Evolutionary conservation across 2,113 vertebrate genomes (phyloP).

Genomic region (Nycticorax nycticorax): DNA sequence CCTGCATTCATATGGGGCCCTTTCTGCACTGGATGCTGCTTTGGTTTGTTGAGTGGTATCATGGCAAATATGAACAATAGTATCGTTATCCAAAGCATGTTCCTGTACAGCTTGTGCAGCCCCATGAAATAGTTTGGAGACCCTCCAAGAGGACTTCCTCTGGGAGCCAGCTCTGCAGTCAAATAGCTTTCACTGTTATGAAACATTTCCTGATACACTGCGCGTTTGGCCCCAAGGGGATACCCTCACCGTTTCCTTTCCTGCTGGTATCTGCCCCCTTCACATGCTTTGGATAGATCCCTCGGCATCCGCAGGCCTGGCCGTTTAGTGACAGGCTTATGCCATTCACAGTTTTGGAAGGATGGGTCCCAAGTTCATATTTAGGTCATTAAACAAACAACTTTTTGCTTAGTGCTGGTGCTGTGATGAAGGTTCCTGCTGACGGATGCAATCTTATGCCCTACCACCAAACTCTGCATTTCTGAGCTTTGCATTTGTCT

Average conservation of each 20-base stretch:
- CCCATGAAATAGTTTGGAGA: not conserved
- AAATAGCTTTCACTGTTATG: not conserved
- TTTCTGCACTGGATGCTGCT: not conserved
- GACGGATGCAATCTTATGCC: accelerated
- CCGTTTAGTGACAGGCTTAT: not conserved
- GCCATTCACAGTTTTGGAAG: not conserved
- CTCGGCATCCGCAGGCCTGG: not conserved
- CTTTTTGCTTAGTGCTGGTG: not conserved
- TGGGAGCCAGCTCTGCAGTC: not conserved
- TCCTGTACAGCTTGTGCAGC: not conserved
- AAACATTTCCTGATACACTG: not conserved
- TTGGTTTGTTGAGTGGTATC: not conserved
- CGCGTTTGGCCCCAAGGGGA: not conserved
- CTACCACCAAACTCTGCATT: not conserved
- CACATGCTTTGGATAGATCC: not conserved
- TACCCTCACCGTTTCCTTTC: not conserved
- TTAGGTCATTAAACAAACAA: not conserved
- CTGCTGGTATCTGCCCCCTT: not conserved
- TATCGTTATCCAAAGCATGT: not conserved
- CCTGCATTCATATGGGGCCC: not conserved
- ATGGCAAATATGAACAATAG: not conserved
- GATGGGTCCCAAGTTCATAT: not conserved
- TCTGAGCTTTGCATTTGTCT: not conserved
- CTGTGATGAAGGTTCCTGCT: not conserved
- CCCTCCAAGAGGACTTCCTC: constrained; percentile 33